A percentile compares a stretch with the other conserved stretches of the same genome.
Evolutionary conservation across 2,888 invertebrate species (phyloP).

Genomic region (Aphodius sticticus): DNA sequence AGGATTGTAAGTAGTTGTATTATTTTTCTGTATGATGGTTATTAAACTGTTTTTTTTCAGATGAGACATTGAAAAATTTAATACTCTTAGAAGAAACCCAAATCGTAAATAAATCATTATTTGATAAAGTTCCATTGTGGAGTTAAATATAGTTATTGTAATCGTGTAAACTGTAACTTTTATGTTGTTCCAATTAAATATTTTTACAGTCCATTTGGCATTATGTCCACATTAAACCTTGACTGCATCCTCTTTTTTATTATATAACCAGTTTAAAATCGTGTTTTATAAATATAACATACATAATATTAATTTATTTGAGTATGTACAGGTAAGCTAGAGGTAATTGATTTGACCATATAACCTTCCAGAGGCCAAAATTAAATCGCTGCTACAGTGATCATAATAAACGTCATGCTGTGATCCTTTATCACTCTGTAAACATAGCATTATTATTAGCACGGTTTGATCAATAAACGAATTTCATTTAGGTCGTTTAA

Average conservation of each 20-base stretch:
- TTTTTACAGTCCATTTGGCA: not conserved
- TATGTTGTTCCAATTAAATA: not conserved
- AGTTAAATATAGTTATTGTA: constrained; percentile 15
- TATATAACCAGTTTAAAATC: too few species aligned
- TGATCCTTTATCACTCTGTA: not conserved
- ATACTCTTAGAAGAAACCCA: constrained; percentile 45
- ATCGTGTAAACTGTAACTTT: not conserved
- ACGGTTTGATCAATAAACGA: not conserved
- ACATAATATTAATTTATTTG: too few species aligned
- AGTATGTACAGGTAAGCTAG: too few species aligned
- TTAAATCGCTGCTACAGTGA: not conserved
- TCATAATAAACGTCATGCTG: not conserved
- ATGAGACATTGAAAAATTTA: constrained; percentile 41
- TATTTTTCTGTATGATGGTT: constrained; percentile 19
- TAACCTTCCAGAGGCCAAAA: not conserved
- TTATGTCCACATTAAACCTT: not conserved
- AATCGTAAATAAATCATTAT: not conserved
- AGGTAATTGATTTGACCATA: too few species aligned
- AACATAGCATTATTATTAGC: not conserved
- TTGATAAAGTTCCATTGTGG: constrained; percentile 35
- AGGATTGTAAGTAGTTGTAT: constrained; percentile 34
- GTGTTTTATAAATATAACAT: too few species aligned
- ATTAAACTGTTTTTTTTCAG: constrained; percentile 32
- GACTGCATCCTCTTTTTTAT: not conserved
- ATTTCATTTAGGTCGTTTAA: not conserved